phyloP scores from a whole-genome alignment of 2,113 vertebrate species.

The Myotis yumanensis region DNA sequence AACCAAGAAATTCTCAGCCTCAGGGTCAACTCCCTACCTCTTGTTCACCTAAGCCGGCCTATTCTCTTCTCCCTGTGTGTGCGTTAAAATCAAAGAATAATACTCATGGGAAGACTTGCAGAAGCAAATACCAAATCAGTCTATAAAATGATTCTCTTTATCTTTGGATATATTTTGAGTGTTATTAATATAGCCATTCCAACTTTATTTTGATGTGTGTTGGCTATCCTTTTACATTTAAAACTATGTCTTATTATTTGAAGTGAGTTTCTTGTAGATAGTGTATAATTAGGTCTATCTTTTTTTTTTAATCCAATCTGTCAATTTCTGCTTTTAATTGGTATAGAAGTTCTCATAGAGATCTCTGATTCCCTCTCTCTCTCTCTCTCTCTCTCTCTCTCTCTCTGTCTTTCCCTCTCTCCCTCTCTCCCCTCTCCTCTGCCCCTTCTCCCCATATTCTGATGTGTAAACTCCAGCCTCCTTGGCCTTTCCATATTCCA shows the following conservation, averaged over 20 bases:
- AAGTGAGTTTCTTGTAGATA: not conserved
- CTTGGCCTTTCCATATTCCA: not conserved
- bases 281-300: not conserved
- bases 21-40: not conserved
- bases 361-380: not conserved
- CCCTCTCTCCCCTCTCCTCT: not conserved
- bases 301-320: not conserved
- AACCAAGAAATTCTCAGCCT: not conserved
- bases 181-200: not conserved
- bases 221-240: not conserved
- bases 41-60: not conserved
- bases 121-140: not conserved
- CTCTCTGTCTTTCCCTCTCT: not conserved
- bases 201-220: not conserved
- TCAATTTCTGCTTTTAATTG: slow-evolving; percentile 2
- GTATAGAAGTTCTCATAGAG: not conserved
- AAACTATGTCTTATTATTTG: not conserved
- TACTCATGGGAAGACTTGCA: not conserved
- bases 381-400: not conserved
- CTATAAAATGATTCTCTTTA: not conserved
- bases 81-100: not conserved
- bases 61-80: not conserved
- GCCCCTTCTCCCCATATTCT: not conserved
- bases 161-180: not conserved
- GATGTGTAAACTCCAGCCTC: not conserved